Conservation (phyloP, 2,888 invertebrate species). For the Synanthedon myopaeformis region DNA sequence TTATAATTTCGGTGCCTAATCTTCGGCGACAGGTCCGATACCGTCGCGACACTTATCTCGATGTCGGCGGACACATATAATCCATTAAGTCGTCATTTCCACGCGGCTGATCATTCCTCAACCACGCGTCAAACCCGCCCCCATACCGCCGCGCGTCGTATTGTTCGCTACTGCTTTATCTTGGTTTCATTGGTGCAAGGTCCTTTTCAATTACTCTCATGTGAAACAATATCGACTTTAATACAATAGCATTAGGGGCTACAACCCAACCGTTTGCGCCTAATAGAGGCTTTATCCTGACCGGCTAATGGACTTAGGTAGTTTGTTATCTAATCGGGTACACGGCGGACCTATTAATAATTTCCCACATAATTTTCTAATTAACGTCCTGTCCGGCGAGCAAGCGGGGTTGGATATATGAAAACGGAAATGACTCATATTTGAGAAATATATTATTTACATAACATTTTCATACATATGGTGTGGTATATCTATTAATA, state of each 20-base stretch:
- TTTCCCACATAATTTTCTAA: constrained; percentile 67
- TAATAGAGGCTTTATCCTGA: constrained; percentile 36
- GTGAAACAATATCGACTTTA: constrained; percentile 38
- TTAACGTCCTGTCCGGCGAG: constrained; percentile 55
- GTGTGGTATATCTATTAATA: constrained; percentile 15
- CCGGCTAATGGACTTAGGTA: constrained; percentile 65
- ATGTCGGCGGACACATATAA: constrained; percentile 67
- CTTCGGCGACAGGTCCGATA: constrained; percentile 54
- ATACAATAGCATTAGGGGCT: constrained; percentile 26
- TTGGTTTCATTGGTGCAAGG: constrained; percentile 31
- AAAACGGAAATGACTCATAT: constrained; percentile 49
- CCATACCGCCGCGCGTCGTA: constrained; percentile 43
- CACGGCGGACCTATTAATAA: constrained; percentile 64
- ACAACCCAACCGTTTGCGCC: constrained; percentile 14
- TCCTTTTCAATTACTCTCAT: constrained; percentile 30
- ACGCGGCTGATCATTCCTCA: constrained; percentile 66
- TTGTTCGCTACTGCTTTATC: constrained; percentile 66
- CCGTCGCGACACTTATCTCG: constrained; percentile 64
- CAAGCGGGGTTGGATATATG: constrained; percentile 34
- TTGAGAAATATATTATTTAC: constrained; percentile 30
- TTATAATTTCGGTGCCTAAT: constrained; percentile 62
- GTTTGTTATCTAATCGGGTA: constrained; percentile 68
- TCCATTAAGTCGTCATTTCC: constrained; percentile 72
- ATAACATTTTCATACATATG: constrained; percentile 13
- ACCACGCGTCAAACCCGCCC: constrained; percentile 64